Evolutionary conservation across 2,797 vertebrate genomes (phyloP).

Genomic region (Harpagifer antarcticus): DNA sequence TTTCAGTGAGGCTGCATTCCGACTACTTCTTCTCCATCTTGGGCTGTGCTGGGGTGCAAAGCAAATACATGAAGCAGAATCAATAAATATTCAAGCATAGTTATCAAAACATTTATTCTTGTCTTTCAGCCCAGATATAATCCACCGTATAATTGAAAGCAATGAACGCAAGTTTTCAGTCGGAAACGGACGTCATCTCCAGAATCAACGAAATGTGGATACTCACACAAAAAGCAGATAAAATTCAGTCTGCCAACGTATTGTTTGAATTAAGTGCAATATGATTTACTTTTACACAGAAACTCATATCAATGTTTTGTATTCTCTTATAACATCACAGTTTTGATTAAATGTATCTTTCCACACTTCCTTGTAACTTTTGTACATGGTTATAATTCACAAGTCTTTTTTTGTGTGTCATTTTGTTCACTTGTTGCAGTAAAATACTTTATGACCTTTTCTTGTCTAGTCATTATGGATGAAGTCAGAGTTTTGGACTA

Average conservation of each 20-base stretch:
- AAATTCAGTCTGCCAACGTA: slow-evolving; percentile 23
- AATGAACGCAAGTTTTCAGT: slow-evolving; percentile 79
- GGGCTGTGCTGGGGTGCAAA: slow-evolving; percentile 55
- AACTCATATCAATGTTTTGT: slow-evolving; percentile 25
- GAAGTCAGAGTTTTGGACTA: slow-evolving; percentile 33
- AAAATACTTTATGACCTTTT: neutral
- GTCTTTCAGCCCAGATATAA: slow-evolving; percentile 88
- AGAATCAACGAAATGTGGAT: slow-evolving; percentile 55
- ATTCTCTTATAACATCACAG: slow-evolving; percentile 33
- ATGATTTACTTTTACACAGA: slow-evolving; percentile 35
- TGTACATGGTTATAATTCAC: slow-evolving; percentile 38
- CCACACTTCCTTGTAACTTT: slow-evolving; percentile 13
- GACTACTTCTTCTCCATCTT: slow-evolving; percentile 33
- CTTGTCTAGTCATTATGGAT: slow-evolving; percentile 10
- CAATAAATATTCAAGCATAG: slow-evolving; percentile 38
- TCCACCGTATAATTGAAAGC: slow-evolving; percentile 85
- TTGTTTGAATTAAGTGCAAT: slow-evolving; percentile 63
- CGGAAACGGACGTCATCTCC: slow-evolving; percentile 75
- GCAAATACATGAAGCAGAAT: slow-evolving; percentile 27
- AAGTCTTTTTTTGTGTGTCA: neutral
- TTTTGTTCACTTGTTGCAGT: slow-evolving; percentile 16
- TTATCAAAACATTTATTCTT: slow-evolving; percentile 80
- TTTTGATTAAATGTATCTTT: slow-evolving; percentile 2
- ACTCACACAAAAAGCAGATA: slow-evolving; percentile 3
- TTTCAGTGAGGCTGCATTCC: slow-evolving; percentile 3